These are phyloP conservation scores for Synanthedon vespiformis DNA, from an alignment of 2,888 invertebrate genomes.

Conservation along the genomic window DNA sequence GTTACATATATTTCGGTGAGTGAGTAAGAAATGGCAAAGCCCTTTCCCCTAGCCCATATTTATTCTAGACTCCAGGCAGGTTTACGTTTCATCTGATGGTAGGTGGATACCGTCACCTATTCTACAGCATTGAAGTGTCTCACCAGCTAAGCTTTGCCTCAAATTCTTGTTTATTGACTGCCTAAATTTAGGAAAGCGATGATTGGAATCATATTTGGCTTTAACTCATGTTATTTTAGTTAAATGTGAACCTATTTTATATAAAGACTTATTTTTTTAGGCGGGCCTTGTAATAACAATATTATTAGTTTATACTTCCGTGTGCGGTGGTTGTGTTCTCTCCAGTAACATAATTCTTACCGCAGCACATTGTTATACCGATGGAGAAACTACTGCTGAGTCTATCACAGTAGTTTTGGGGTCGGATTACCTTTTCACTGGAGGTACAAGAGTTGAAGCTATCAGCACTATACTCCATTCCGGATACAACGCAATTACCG, in stretches of 20 bases:
- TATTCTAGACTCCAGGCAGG: no score
- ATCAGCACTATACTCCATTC: slow-evolving; percentile 6
- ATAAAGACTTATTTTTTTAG: slow-evolving; percentile 2
- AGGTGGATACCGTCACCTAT: no score
- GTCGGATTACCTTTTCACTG: slow-evolving; percentile 25
- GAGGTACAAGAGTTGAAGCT: slow-evolving; percentile 7
- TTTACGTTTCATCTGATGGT: no score
- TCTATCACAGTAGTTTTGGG: slow-evolving; percentile 25
- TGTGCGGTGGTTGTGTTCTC: slow-evolving; percentile 29
- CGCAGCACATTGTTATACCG: slow-evolving; percentile 28
- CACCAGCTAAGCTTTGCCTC: no score
- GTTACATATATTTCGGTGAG: no score
- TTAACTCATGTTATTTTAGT: no score
- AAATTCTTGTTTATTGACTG: no score
- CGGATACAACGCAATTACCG: slow-evolving; percentile 21
- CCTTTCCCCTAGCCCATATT: no score
- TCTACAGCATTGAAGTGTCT: no score
- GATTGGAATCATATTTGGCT: no score
- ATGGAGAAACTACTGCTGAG: slow-evolving; percentile 18
- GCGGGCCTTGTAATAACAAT: slow-evolving; percentile 5
- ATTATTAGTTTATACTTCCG: slow-evolving; percentile 9
- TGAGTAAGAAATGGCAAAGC: no score
- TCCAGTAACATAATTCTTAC: slow-evolving; percentile 21
- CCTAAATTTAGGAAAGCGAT: no score
- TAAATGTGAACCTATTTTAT: not conserved